phyloP scores from a whole-genome alignment of 2,888 invertebrate genomes.

The Cheilosia scutellata region DNA sequence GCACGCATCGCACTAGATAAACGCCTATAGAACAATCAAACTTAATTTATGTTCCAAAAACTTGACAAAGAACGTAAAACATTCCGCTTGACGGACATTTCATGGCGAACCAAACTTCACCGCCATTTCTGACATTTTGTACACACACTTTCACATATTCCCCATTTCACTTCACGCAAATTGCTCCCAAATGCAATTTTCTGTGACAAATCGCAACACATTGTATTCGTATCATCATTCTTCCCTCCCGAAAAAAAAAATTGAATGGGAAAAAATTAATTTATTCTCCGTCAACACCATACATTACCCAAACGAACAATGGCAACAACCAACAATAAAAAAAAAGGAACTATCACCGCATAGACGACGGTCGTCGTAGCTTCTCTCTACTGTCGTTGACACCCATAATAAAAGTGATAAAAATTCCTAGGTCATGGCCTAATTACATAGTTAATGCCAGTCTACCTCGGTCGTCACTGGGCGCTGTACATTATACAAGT shows the following conservation, averaged over 20 bases:
- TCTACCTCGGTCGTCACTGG: conserved; percentile 44
- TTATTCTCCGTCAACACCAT: conserved; percentile 73
- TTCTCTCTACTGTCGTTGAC: conserved; percentile 67
- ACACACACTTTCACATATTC: not conserved
- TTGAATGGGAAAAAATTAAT: conserved; percentile 60
- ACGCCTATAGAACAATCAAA: too few relatives aligned
- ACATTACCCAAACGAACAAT: conserved; percentile 57
- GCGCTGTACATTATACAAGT: conserved; percentile 21
- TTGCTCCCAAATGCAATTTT: conserved; percentile 73
- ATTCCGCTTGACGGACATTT: not conserved
- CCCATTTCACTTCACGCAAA: conserved; percentile 41
- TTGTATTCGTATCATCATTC: conserved; percentile 62
- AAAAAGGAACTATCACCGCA: conserved; percentile 40
- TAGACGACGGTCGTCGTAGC: conserved; percentile 38
- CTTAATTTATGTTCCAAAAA: not conserved
- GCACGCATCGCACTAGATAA: too few relatives aligned
- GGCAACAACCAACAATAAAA: conserved; percentile 28
- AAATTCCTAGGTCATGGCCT: conserved; percentile 76
- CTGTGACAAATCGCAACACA: conserved; percentile 75
- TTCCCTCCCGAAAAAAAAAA: conserved; percentile 18
- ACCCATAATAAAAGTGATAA: conserved; percentile 75
- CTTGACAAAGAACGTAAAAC: not conserved
- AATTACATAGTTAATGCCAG: conserved; percentile 75
- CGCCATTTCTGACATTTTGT: conserved; percentile 10
- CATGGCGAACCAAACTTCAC: not conserved